phyloP scores from a whole-genome alignment of 2,113 vertebrate genomes.

The Datnioides undecimradiatus region DNA sequence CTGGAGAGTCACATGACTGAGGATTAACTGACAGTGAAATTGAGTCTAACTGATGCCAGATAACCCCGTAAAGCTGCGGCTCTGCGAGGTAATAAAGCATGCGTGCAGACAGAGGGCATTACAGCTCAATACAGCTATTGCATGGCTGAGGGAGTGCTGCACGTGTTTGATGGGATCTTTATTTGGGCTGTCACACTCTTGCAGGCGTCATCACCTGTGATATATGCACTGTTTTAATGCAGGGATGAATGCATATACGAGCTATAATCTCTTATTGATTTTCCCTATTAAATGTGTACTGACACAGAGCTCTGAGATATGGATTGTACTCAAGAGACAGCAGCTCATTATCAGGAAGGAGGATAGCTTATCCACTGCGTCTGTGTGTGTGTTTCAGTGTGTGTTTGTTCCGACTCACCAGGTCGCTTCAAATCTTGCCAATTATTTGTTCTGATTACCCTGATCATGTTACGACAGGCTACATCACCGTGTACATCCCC shows the following conservation, averaged over 20 bases:
- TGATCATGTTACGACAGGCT: conserved; percentile 36
- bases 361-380: not conserved
- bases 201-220: not conserved
- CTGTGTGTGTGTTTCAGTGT: not conserved
- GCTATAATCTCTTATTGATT: conserved; percentile 4
- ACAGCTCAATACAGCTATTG: conserved; percentile 39
- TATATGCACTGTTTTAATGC: not conserved
- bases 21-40: conserved; percentile 35
- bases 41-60: not conserved
- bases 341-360: conserved; percentile 10
- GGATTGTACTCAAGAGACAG: not conserved
- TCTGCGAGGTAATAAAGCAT: not conserved
- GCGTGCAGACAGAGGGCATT: not conserved
- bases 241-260: not conserved
- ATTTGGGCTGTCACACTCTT: not conserved
- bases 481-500: not conserved
- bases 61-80: conserved; percentile 2
- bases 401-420: conserved; percentile 6
- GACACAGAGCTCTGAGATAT: not conserved
- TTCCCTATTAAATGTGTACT: not conserved
- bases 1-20: not conserved
- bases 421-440: conserved; percentile 6
- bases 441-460: conserved; percentile 38
- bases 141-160: conserved; percentile 14
- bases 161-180: conserved; percentile 9